Evolutionary conservation across 2,797 vertebrate species (phyloP).

Genomic region (Pogoniulus pusillus): DNA sequence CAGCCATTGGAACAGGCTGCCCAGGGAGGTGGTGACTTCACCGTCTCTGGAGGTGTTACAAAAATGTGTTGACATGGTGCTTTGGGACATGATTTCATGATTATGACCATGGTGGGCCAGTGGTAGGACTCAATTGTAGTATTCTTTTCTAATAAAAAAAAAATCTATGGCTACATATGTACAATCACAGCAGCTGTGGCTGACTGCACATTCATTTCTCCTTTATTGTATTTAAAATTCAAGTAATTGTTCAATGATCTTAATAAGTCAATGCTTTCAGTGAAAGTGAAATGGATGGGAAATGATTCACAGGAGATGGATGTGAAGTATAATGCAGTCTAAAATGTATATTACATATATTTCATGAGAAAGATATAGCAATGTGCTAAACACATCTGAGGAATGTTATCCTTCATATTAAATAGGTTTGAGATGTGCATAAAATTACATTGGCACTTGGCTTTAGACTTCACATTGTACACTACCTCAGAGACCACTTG

Average conservation of each 20-base stretch:
- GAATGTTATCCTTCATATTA: background rate
- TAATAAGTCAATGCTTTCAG: slow-evolving; percentile 22
- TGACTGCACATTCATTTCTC: slow-evolving; percentile 6
- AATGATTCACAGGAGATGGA: slow-evolving; percentile 26
- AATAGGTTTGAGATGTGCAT: background rate
- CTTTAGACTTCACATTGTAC: background rate
- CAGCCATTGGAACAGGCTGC: too few relatives aligned
- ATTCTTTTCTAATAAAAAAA: too few relatives aligned
- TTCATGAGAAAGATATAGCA: background rate
- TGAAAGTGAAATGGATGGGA: background rate
- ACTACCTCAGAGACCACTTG: background rate
- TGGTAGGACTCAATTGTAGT: too few relatives aligned
- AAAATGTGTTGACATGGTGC: too few relatives aligned
- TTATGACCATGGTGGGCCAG: too few relatives aligned
- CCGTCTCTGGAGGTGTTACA: too few relatives aligned
- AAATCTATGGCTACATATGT: background rate
- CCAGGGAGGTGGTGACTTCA: too few relatives aligned
- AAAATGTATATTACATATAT: background rate
- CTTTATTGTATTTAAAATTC: slow-evolving; percentile 41
- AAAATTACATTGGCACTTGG: background rate
- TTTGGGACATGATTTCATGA: too few relatives aligned
- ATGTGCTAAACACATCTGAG: background rate
- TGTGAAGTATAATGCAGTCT: background rate
- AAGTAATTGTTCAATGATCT: slow-evolving; percentile 39
- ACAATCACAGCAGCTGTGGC: background rate